These are phyloP conservation scores for Lasioglossum figueresi DNA, from an alignment of 2,888 invertebrate species.

Conservation along the genomic window DNA sequence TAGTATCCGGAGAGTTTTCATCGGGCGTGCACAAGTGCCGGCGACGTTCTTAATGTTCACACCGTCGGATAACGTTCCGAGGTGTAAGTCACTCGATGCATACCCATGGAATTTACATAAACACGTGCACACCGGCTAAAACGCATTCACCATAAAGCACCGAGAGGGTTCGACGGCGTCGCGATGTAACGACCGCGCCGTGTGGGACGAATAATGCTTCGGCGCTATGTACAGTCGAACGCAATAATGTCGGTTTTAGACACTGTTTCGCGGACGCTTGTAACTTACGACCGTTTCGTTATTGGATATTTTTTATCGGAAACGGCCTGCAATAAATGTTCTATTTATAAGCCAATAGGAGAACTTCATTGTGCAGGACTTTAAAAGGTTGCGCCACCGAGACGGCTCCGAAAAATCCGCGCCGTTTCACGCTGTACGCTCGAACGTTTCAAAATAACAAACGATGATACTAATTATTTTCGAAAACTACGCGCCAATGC, in stretches of 20 bases:
- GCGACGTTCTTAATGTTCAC: constrained; percentile 46
- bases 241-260: constrained; percentile 38
- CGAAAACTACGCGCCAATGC: no score
- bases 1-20: constrained; percentile 31
- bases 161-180: constrained; percentile 21
- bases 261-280: constrained; percentile 3
- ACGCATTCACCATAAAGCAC: constrained; percentile 28
- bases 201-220: constrained; percentile 64
- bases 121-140: constrained; percentile 44
- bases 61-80: constrained; percentile 48
- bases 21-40: constrained; percentile 10
- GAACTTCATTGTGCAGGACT: not conserved
- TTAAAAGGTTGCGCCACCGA: not conserved
- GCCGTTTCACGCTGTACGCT: not conserved
- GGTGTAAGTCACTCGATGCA: constrained; percentile 45
- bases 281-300: constrained; percentile 26
- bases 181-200: constrained; percentile 40
- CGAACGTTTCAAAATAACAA: not conserved
- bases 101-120: constrained; percentile 53
- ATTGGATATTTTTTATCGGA: constrained; percentile 18
- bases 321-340: not conserved
- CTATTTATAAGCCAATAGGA: not conserved
- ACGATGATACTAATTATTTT: not conserved
- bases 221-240: constrained; percentile 34
- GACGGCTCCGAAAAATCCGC: not conserved